Base-by-base conservation (phyloP, 2,888 invertebrate genomes). In the Clusia tigrina region DNA sequence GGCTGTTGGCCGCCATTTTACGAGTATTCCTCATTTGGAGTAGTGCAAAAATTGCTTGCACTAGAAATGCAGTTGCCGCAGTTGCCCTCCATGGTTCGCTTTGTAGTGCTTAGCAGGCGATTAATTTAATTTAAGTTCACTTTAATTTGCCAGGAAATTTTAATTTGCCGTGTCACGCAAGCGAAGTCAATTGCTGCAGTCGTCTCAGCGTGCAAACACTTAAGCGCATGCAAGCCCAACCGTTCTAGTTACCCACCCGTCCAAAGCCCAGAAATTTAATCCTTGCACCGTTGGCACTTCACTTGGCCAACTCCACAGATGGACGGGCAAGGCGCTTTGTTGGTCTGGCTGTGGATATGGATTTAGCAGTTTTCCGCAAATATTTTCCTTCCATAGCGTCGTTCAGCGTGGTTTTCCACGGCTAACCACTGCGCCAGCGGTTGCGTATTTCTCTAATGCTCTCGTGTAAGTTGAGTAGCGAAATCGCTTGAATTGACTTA, bases 381-480 rank as follows among this genome's bases (percentile, higher is more conserved):
- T 15, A 32, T 38, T 46, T 60, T 54, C 12, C 25, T 52, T 46
- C n/a, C 24, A 6, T 12, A n/a, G 42, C 61, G 60, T 65, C 65
- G 59, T 58, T 59, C 54, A 53, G 59, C 57, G 46, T 52, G 58
- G 58, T 58, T 58, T 52, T 58, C 37, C 48, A 12, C n/a, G 42
- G n/a, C 62, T 37, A 52, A 53, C 24, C 24, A 24, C 53, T 59
- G 59, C 46, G 60, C 54, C 46, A 42, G 63, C 55, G 66, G 66
- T 69, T 66, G 60, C 59, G 65, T 67, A 59, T 67, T 58, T 63
- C n/a, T n/a, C n/a, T 71, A 71, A 71, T 70, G 56, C 67, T 60
- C 60, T 71, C 68, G n/a, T n/a, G n/a, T n/a, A n/a, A n/a, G n/a
- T n/a, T n/a, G n/a, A n/a, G n/a, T n/a, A n/a, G n/a, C n/a, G n/a